Evolutionary conservation across 1,140 invertebrate genomes (phyloP), one percentile per base, ranked within the genome.

Genomic region (Chionoecetes opilio): DNA sequence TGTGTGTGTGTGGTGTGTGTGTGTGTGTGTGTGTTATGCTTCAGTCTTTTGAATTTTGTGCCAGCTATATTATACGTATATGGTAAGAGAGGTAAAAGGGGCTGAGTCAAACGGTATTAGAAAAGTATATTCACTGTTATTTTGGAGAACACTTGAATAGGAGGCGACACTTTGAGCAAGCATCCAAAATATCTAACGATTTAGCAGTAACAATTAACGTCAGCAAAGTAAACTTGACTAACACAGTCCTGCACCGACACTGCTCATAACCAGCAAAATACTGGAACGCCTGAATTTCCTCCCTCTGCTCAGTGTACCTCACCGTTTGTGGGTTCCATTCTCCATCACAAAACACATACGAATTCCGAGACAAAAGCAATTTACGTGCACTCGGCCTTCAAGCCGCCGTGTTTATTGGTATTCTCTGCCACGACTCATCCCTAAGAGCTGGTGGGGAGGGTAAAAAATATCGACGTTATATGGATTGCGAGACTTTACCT

Each of bases 131-230:
- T 53, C 46, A 17, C 46, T 53, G 46, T 53, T 53, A 9, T 53
- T 14, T 14, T 17, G 46, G 46, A 17, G 46, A 53, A 53, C 46
- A 53, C 11, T 53, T 53, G 46, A 1, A 53, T 11, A 53, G 46
- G 21, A 17, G 21, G 21, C 46, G n/a, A 53, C 41, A 53, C 0
- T 0, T 17, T 17, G 46, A 0, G 46, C 46, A 17, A 14, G 46
- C 46, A 14, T 53, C 46, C 21, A 9, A 53, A 53, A 75, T n/a
- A 75, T 75, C 26, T 75, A 75, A n/a, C 21, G n/a, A 6, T 75
- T 63, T 75, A 21, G n/a, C 63, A 75, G 63, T n/a, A 75, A n/a
- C 63, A 75, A 75, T 75, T 75, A 75, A 75, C 63, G 63, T 75
- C 63, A 26, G 63, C 21, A 8, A 21, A 26, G 63, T n/a, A 75